These are phyloP conservation scores for Corythornis cristatus DNA, from an alignment of 2,113 vertebrate species.

Conservation along the genomic window DNA sequence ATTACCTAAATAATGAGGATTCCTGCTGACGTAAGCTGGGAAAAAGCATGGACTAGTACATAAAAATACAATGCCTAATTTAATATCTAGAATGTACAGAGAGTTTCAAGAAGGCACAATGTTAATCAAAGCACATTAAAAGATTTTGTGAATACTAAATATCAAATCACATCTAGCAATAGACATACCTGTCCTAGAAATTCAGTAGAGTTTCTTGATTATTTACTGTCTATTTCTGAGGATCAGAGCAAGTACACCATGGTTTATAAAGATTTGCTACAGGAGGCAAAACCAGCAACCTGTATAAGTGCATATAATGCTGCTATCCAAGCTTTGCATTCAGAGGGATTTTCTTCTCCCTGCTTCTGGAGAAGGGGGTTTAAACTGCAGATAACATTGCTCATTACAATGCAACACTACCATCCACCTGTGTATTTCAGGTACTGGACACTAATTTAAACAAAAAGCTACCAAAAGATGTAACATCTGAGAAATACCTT, in stretches of 20 bases:
- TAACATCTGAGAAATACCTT: background rate
- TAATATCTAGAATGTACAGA: background rate
- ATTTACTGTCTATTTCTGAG: background rate
- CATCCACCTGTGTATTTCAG: background rate
- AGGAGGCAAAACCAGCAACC: constrained; percentile 37
- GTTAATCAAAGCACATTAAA: constrained; percentile 28
- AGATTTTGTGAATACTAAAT: background rate
- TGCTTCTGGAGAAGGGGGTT: background rate
- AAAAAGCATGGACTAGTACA: background rate
- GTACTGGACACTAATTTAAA: background rate
- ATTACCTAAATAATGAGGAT: constrained; percentile 39
- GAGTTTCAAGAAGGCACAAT: constrained; percentile 2
- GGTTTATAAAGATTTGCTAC: constrained; percentile 21
- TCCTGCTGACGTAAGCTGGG: background rate
- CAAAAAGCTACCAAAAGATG: background rate
- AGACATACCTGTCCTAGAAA: constrained; percentile 32
- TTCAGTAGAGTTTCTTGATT: background rate
- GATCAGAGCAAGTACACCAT: background rate
- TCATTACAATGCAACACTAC: background rate
- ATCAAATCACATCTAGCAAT: constrained; percentile 8
- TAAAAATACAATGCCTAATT: constrained; percentile 17
- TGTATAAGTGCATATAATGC: constrained; percentile 10
- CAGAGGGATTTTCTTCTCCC: background rate
- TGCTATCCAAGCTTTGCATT: constrained; percentile 20
- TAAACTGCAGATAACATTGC: background rate